Conservation (phyloP, 2,113 vertebrate species). For the Sterna hirundo region DNA sequence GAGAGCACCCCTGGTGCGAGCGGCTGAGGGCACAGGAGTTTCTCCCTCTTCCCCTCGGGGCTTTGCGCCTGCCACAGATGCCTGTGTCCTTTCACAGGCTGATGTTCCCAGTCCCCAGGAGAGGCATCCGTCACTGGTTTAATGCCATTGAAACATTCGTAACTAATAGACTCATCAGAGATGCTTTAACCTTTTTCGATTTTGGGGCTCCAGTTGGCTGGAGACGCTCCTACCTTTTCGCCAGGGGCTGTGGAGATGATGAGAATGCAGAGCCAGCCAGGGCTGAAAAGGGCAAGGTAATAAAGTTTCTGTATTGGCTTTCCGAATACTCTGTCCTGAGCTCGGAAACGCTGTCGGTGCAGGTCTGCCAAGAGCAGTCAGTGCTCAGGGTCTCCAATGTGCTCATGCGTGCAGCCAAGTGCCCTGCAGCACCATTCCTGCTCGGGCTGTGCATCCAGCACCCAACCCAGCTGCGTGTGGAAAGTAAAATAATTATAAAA, state of each 20-base stretch:
- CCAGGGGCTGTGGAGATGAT: not conserved
- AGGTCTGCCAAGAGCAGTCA: not conserved
- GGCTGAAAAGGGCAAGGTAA: not conserved
- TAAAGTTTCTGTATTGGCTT: not conserved
- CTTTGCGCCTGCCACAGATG: rapidly evolving
- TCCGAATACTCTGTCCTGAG: not conserved
- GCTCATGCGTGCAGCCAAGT: not conserved
- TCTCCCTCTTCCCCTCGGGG: not conserved
- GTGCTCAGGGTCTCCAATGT: not conserved
- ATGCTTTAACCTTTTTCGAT: not conserved
- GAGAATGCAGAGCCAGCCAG: not conserved
- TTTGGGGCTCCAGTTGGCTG: not conserved
- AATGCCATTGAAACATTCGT: not conserved
- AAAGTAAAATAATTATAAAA: not conserved
- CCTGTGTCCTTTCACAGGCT: not conserved
- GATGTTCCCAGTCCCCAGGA: not conserved
- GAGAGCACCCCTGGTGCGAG: not conserved
- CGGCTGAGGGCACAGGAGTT: not conserved
- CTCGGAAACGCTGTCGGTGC: not conserved
- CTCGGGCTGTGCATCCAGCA: not conserved
- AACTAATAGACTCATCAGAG: not conserved
- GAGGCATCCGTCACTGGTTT: not conserved
- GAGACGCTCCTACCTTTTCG: not conserved
- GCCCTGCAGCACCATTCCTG: not conserved
- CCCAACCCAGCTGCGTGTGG: not conserved